Evolutionary conservation across 2,113 vertebrate genomes (phyloP).

Genomic region (Trematocara nigrifrons): DNA sequence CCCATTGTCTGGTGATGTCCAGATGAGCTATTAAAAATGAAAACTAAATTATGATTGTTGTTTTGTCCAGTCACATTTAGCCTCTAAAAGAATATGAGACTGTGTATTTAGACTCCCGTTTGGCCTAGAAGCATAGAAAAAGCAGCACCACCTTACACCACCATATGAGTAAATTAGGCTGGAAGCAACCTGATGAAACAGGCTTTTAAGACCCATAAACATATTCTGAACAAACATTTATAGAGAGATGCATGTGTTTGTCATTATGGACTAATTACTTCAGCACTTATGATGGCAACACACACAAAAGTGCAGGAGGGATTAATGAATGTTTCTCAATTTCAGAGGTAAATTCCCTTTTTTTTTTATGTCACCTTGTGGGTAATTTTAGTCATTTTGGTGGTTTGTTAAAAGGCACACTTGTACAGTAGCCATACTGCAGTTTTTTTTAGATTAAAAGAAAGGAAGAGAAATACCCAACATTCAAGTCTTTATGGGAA

Average conservation of each 20-base stretch:
- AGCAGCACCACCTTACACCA: neutral
- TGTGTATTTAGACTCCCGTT: neutral
- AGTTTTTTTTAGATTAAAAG: neutral
- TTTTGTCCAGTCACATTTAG: neutral
- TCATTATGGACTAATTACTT: slow-evolving; percentile 3
- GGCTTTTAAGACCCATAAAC: neutral
- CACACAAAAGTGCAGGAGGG: neutral
- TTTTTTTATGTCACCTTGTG: neutral
- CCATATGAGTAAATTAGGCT: neutral
- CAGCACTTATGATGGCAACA: neutral
- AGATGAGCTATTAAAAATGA: neutral
- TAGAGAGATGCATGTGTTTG: neutral
- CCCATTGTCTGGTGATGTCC: neutral
- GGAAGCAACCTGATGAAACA: neutral
- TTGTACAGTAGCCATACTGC: neutral
- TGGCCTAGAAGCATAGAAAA: neutral
- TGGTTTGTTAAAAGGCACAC: neutral
- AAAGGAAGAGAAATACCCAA: neutral
- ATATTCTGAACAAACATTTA: neutral
- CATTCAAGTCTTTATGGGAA: neutral
- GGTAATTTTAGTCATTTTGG: neutral
- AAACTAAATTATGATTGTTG: neutral
- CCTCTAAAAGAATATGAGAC: neutral
- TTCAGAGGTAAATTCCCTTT: neutral
- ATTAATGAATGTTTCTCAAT: neutral